These are phyloP conservation scores for Lypha dubia DNA, from an alignment of 2,888 invertebrate species.

Conservation along the genomic window DNA sequence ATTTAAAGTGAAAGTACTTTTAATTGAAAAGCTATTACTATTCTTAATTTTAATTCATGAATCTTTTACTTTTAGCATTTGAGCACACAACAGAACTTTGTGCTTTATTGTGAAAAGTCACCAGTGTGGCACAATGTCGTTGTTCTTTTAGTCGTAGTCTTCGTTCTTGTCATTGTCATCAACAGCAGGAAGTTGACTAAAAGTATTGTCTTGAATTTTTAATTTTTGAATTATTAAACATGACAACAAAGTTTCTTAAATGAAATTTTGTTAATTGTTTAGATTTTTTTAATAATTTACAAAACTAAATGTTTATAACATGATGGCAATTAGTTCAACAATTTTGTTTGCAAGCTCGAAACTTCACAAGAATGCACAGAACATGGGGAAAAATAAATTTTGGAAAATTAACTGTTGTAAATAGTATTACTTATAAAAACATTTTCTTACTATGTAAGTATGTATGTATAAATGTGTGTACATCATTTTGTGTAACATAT, in stretches of 20 bases:
- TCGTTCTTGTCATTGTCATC: slow-evolving; percentile 32
- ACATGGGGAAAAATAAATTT: neutral
- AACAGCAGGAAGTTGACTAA: slow-evolving; percentile 68
- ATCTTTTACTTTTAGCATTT: neutral
- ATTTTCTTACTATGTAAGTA: too few species aligned
- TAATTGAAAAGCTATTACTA: slow-evolving; percentile 25
- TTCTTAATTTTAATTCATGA: neutral
- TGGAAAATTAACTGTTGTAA: slow-evolving; percentile 9
- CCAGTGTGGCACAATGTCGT: slow-evolving; percentile 38
- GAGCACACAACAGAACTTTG: neutral
- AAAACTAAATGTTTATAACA: slow-evolving; percentile 20
- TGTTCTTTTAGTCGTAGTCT: slow-evolving; percentile 15
- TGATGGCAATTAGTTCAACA: slow-evolving; percentile 36
- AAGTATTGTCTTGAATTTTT: slow-evolving; percentile 68
- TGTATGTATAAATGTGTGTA: too few species aligned
- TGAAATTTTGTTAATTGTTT: slow-evolving; percentile 58
- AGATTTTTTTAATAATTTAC: slow-evolving; percentile 38
- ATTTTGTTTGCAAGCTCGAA: neutral
- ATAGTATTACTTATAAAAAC: neutral
- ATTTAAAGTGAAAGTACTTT: slow-evolving; percentile 68
- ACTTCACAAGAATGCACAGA: neutral
- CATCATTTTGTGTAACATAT: neutral
- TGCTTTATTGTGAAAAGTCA: slow-evolving; percentile 34
- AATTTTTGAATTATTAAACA: slow-evolving; percentile 56
- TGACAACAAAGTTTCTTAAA: slow-evolving; percentile 53